Percentiles rank a stretch among this genome's conserved stretches.
Evolutionary conservation across 1,140 invertebrate genomes (phyloP).

Genomic region (Drosophila elegans): DNA sequence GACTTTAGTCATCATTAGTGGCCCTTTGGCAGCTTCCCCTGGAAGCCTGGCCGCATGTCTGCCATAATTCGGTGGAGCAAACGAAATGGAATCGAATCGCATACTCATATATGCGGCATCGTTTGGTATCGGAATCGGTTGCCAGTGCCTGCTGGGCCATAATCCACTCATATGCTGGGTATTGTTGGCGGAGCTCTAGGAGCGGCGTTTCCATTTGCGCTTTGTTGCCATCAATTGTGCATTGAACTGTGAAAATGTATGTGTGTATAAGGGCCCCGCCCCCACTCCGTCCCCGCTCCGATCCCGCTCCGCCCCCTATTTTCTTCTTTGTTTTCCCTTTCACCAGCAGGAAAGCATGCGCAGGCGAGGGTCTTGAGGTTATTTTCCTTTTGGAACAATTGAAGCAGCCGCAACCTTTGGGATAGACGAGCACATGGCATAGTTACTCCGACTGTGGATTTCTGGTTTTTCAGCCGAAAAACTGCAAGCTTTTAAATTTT

Average conservation of each 20-base stretch:
- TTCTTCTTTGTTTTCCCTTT: constrained; percentile 28
- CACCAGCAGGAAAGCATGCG: constrained; percentile 36
- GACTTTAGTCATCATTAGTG: constrained; percentile 49
- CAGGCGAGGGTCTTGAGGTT: constrained; percentile 27
- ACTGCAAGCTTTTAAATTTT: constrained; percentile 55
- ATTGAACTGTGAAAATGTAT: constrained; percentile 75
- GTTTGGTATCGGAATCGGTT: constrained; percentile 9
- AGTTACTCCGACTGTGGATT: constrained; percentile 31
- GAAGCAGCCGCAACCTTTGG: constrained; percentile 27
- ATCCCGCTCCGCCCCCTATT: too few species aligned
- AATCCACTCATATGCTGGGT: constrained; percentile 51
- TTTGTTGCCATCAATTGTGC: constrained; percentile 67
- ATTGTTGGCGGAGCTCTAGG: constrained; percentile 29
- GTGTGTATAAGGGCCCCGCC: constrained; percentile 23
- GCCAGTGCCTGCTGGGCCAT: constrained; percentile 37
- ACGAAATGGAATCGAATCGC: constrained; percentile 45
- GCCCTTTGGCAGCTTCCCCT: constrained; percentile 35
- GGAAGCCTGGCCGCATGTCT: constrained; percentile 25
- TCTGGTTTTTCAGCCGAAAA: constrained; percentile 21
- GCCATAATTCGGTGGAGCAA: constrained; percentile 42
- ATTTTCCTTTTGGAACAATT: constrained; percentile 29
- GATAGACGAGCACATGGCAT: constrained; percentile 20
- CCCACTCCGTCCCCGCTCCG: not conserved
- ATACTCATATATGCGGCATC: constrained; percentile 10
- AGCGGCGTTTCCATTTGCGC: constrained; percentile 35